phyloP scores from a whole-genome alignment of 2,888 invertebrate species.

The Crioceris asparagi region DNA sequence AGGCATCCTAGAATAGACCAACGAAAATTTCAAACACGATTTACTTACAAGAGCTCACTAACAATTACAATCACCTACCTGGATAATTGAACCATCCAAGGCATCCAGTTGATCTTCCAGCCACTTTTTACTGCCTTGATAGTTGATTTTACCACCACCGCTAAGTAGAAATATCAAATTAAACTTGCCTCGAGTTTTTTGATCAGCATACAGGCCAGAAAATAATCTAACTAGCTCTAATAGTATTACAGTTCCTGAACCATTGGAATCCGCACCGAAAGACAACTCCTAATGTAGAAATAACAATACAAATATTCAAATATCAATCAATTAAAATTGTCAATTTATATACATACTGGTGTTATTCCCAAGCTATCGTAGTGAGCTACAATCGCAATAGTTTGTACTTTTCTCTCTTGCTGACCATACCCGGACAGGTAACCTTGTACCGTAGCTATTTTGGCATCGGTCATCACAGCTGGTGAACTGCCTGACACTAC shows the following conservation, averaged over 20 bases:
- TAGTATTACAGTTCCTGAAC: conserved; percentile 78
- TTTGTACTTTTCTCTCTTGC: conserved; percentile 54
- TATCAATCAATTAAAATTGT: too few species aligned
- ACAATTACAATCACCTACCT: conserved; percentile 44
- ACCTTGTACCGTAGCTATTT: conserved; percentile 79
- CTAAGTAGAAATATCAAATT: conserved; percentile 81
- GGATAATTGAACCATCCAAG: conserved; percentile 55
- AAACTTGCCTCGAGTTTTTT: conserved; percentile 60
- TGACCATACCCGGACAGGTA: conserved; percentile 62
- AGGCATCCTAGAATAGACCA: conserved; percentile 55
- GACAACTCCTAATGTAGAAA: conserved; percentile 81
- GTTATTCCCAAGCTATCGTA: conserved; percentile 85
- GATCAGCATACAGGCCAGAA: conserved; percentile 71
- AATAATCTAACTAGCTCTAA: conserved; percentile 81
- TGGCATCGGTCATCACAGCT: conserved; percentile 62
- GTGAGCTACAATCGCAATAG: conserved; percentile 85
- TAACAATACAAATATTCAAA: too few species aligned
- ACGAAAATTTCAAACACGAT: neutral
- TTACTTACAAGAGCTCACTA: neutral
- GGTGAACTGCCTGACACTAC: conserved; percentile 68
- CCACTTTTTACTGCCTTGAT: conserved; percentile 93
- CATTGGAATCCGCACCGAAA: conserved; percentile 86
- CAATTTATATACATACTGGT: conserved; percentile 56
- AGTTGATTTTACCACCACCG: conserved; percentile 87
- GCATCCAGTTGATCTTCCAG: conserved; percentile 85